A percentile compares a stretch with the other conserved stretches of the same genome.
Evolutionary conservation across 1,140 invertebrate genomes (phyloP).

Genomic region (Drosophila malerkotliana): DNA sequence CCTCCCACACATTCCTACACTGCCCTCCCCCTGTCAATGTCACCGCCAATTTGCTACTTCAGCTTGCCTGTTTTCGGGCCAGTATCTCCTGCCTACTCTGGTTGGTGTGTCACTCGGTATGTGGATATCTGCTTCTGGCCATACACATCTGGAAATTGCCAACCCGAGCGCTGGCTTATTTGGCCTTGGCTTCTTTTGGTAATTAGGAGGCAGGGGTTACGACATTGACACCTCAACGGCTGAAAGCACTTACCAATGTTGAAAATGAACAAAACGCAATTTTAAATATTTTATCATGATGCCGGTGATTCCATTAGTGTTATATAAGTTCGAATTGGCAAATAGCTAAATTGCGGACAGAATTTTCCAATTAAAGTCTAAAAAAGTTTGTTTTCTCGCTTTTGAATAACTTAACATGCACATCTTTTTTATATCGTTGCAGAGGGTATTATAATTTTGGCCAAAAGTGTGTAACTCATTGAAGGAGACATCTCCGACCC

Average conservation of each 20-base stretch:
- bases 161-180: constrained; percentile 43
- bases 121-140: constrained; percentile 20
- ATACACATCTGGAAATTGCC: constrained; percentile 64
- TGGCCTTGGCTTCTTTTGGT: constrained; percentile 46
- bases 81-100: not conserved
- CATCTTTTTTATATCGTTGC: no score
- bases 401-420: no score
- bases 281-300: constrained; percentile 12
- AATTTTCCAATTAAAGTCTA: not conserved
- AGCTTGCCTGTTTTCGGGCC: constrained; percentile 21
- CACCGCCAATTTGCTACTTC: constrained; percentile 76
- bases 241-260: constrained; percentile 6
- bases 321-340: not conserved
- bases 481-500: no score
- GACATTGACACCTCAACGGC: constrained; percentile 58
- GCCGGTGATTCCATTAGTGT: not conserved
- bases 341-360: not conserved
- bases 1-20: constrained; percentile 16
- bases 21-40: constrained; percentile 63
- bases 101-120: constrained; percentile 6
- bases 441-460: no score
- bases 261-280: not conserved
- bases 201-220: constrained; percentile 57
- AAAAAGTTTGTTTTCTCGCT: not conserved
- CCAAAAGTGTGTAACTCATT: no score